These are phyloP conservation scores for Exocentrus adspersus DNA, from an alignment of 2,888 invertebrate species.

Conservation along the genomic window DNA sequence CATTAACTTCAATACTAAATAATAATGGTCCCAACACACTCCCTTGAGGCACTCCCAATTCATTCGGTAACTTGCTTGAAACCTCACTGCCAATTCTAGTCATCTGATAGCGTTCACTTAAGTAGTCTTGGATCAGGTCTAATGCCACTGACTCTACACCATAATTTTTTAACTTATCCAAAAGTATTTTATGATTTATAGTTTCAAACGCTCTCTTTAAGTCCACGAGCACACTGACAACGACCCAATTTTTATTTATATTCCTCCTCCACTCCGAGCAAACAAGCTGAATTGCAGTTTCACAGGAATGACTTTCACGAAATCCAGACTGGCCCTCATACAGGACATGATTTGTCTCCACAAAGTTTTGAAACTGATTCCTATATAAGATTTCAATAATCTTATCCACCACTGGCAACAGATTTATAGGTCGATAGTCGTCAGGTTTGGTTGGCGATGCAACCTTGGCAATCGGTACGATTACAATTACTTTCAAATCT, in stretches of 20 bases:
- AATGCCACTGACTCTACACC: background rate
- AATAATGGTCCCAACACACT: conserved; percentile 24
- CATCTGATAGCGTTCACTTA: conserved; percentile 9
- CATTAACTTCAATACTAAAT: conserved; percentile 15
- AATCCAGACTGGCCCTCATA: background rate
- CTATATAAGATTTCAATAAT: background rate
- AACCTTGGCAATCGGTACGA: no score
- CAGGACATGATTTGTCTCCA: background rate
- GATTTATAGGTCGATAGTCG: background rate
- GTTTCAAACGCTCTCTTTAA: background rate
- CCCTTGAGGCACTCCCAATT: conserved; percentile 20
- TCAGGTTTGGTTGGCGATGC: no score
- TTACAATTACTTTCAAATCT: no score
- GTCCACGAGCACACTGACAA: background rate
- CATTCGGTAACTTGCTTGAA: no score
- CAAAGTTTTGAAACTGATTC: background rate
- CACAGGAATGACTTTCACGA: background rate
- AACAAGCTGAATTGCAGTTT: background rate
- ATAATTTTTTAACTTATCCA: background rate
- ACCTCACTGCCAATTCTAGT: background rate
- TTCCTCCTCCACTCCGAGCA: background rate
- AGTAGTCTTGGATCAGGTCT: background rate
- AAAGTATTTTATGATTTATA: background rate
- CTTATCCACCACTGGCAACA: conserved; percentile 19
- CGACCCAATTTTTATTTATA: conserved; percentile 11